Evolutionary conservation across 1,140 invertebrate species (phyloP).

Genomic region (Drosophila obscura): DNA sequence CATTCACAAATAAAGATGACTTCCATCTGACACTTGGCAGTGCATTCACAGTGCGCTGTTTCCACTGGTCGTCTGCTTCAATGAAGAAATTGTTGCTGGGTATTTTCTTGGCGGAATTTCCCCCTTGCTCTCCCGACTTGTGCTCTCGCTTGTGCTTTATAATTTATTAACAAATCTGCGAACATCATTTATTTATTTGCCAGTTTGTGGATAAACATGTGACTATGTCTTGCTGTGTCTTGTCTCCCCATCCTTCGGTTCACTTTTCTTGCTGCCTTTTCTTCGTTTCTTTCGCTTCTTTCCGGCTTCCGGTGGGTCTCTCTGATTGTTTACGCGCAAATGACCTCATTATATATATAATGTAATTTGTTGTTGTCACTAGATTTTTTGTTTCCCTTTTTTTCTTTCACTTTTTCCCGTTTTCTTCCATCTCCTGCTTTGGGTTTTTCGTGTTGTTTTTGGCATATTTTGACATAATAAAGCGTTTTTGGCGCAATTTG

Average conservation of each 20-base stretch:
- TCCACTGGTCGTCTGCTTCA: neutral
- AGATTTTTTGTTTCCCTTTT: slow-evolving; percentile 7
- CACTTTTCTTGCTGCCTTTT: neutral
- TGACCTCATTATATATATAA: slow-evolving; percentile 79
- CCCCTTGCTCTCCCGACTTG: slow-evolving; percentile 11
- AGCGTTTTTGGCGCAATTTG: slow-evolving; percentile 70
- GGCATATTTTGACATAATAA: slow-evolving; percentile 70
- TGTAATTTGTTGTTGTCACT: slow-evolving; percentile 66
- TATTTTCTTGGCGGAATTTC: slow-evolving; percentile 20
- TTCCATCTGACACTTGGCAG: too few species aligned
- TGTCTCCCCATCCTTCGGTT: neutral
- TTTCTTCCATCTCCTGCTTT: slow-evolving; percentile 42
- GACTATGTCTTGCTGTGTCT: slow-evolving; percentile 23
- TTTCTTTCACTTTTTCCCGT: slow-evolving; percentile 10
- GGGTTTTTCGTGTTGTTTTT: slow-evolving; percentile 23
- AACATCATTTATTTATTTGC: slow-evolving; percentile 78
- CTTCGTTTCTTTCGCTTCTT: neutral
- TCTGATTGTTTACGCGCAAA: slow-evolving; percentile 78
- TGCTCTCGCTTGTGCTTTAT: slow-evolving; percentile 43
- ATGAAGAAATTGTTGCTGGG: neutral
- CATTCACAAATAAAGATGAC: too few species aligned
- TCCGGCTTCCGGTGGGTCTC: slow-evolving; percentile 20
- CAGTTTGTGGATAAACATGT: slow-evolving; percentile 78
- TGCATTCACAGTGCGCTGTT: neutral
- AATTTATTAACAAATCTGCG: slow-evolving; percentile 66